Conservation (phyloP, 2,797 vertebrate species). For the Lycodopsis pacificus region DNA sequence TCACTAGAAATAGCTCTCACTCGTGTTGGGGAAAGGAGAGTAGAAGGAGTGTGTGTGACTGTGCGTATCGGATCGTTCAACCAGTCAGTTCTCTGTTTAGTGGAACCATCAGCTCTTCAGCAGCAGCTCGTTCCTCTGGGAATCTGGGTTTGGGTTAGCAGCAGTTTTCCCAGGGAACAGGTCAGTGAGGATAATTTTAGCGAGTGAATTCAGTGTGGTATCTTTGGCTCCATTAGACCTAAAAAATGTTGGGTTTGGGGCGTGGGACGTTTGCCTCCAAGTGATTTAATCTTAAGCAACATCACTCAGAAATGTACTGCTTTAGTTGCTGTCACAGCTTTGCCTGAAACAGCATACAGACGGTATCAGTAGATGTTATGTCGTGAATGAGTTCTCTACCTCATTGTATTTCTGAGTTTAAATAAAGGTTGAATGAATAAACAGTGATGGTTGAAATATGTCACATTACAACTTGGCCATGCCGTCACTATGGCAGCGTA, state of each 20-base stretch:
- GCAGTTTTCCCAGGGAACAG: slow-evolving; percentile 51
- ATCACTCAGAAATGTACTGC: slow-evolving; percentile 13
- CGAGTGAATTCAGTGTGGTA: slow-evolving; percentile 3
- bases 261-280: slow-evolving; percentile 11
- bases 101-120: slow-evolving; percentile 13
- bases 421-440: background rate
- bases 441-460: background rate
- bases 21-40: slow-evolving; percentile 43
- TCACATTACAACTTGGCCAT: background rate
- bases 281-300: slow-evolving; percentile 27
- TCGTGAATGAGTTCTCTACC: background rate
- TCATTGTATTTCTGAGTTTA: background rate
- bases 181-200: slow-evolving; percentile 53
- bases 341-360: background rate
- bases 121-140: slow-evolving; percentile 30
- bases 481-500: background rate
- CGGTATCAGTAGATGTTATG: background rate
- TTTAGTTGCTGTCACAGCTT: slow-evolving; percentile 2
- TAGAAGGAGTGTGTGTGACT: slow-evolving; percentile 20
- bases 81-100: slow-evolving; percentile 23
- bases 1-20: slow-evolving; percentile 80
- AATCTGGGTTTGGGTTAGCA: slow-evolving; percentile 32
- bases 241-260: slow-evolving; percentile 26
- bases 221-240: slow-evolving; percentile 9
- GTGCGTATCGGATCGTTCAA: slow-evolving; percentile 20